Evolutionary conservation across 2,888 invertebrate species (phyloP).

Genomic region (Acleris sparsana): DNA sequence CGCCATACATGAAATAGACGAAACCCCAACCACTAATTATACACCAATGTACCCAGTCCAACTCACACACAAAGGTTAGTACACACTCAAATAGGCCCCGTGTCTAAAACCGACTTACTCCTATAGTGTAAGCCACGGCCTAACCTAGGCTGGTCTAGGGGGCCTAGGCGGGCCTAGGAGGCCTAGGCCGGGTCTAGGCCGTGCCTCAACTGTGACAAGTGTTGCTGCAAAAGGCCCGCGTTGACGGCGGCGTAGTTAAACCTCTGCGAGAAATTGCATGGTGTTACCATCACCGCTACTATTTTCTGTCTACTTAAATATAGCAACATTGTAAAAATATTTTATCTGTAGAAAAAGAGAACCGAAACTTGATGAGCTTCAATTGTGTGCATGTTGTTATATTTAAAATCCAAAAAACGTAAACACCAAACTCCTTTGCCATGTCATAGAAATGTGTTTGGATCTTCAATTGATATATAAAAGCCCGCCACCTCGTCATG

Average conservation of each 20-base stretch:
- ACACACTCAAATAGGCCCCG: slow-evolving; percentile 65
- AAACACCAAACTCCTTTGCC: slow-evolving; percentile 18
- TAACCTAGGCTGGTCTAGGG: slow-evolving; percentile 44
- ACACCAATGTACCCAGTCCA: slow-evolving; percentile 43
- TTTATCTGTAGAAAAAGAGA: too few species aligned
- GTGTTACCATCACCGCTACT: slow-evolving; percentile 78
- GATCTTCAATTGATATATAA: slow-evolving; percentile 5
- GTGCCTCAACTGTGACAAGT: slow-evolving; percentile 78
- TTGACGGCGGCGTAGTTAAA: slow-evolving; percentile 82
- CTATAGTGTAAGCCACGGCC: slow-evolving; percentile 51
- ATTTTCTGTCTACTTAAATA: slow-evolving; percentile 43
- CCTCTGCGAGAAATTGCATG: slow-evolving; percentile 76
- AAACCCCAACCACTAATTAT: slow-evolving; percentile 5
- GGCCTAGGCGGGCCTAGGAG: slow-evolving; percentile 50
- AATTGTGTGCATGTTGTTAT: slow-evolving; percentile 50
- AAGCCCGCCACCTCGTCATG: slow-evolving; percentile 29
- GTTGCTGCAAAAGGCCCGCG: slow-evolving; percentile 81
- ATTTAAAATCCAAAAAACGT: slow-evolving; percentile 39
- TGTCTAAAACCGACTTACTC: slow-evolving; percentile 70
- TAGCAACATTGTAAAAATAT: slow-evolving; percentile 55
- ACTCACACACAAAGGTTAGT: slow-evolving; percentile 56
- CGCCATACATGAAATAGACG: too few species aligned
- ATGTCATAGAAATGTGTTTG: not conserved
- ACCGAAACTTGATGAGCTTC: not conserved
- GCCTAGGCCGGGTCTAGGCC: slow-evolving; percentile 67